Conservation (phyloP, 2,113 vertebrate genomes). For the Pituophis catenifer region DNA sequence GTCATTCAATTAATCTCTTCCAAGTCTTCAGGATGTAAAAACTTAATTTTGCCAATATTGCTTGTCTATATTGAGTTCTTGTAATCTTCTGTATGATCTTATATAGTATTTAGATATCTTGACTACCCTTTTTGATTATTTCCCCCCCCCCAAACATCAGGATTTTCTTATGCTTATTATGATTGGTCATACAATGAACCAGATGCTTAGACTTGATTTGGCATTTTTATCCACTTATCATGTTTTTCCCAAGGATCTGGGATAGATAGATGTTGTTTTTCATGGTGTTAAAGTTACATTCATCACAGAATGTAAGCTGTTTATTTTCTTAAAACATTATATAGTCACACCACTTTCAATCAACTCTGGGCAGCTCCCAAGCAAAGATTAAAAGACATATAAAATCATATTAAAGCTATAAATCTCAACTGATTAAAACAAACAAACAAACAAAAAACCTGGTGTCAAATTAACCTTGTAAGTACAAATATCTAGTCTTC, state of each 20-base stretch:
- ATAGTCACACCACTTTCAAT: neutral
- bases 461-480: neutral
- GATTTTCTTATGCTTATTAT: neutral
- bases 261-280: neutral
- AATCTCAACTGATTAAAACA: neutral
- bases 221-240: neutral
- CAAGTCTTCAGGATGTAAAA: neutral
- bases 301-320: neutral
- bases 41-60: neutral
- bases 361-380: neutral
- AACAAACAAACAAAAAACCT: neutral
- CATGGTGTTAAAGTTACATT: neutral
- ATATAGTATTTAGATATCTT: neutral
- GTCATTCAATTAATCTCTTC: neutral
- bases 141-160: neutral
- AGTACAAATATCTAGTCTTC: neutral
- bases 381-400: neutral
- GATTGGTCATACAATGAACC: neutral
- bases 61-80: neutral
- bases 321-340: neutral
- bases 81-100: neutral
- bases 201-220: neutral
- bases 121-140: neutral
- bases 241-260: neutral
- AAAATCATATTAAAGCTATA: neutral